Evolutionary conservation across 2,888 invertebrate genomes (phyloP).

Genomic region (Callyntrura sp.): DNA sequence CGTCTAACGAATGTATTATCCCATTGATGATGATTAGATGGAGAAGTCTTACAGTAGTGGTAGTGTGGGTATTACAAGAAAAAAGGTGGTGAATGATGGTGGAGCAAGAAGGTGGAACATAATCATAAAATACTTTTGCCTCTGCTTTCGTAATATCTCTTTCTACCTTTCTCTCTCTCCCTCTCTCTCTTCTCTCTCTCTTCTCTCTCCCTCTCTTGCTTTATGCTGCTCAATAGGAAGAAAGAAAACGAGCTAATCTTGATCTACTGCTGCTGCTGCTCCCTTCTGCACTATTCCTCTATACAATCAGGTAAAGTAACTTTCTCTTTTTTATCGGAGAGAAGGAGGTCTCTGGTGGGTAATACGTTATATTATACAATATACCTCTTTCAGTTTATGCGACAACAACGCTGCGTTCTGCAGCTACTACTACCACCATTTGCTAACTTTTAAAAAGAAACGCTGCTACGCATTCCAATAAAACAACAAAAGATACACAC

Average conservation of each 20-base stretch:
- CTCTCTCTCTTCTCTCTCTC: background rate
- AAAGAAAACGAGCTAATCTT: conserved; percentile 34
- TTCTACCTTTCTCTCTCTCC: background rate
- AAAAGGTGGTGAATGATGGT: background rate
- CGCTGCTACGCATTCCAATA: background rate
- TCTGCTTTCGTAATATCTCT: conserved; percentile 16
- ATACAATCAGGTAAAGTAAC: conserved; percentile 11
- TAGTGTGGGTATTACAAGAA: background rate
- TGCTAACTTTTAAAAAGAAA: background rate
- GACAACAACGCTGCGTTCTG: background rate
- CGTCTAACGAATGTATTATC: background rate
- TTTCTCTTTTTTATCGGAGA: background rate
- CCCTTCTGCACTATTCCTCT: background rate
- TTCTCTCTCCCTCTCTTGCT: background rate
- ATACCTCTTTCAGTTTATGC: conserved; percentile 7
- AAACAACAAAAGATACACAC: background rate
- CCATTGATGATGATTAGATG: background rate
- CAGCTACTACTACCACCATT: background rate
- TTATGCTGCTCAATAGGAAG: background rate
- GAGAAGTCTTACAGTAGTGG: background rate
- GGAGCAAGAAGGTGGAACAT: conserved; percentile 1
- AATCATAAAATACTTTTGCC: conserved; percentile 9
- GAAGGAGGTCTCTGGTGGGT: conserved; percentile 8
- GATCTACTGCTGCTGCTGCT: conserved; percentile 32
- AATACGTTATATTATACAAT: conserved; percentile 26